Conservation (phyloP, 2,797 vertebrate genomes). For the Poecilia gillii region DNA sequence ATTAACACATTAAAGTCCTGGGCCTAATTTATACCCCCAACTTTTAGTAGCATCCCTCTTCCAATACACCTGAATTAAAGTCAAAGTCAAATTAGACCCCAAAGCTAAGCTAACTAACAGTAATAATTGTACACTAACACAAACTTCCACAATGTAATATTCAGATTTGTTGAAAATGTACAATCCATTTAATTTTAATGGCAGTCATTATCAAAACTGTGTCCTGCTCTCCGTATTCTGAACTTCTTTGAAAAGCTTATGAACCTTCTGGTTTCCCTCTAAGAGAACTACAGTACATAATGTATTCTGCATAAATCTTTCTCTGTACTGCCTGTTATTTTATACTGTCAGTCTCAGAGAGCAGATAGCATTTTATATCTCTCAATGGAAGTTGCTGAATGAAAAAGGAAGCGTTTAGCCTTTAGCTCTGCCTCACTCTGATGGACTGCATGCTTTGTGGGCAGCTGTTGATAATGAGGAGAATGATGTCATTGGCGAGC, state of each 20-base stretch:
- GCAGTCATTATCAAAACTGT: not conserved
- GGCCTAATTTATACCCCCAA: not conserved
- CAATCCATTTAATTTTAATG: not conserved
- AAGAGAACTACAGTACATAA: conserved; percentile 39
- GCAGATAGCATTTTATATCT: conserved; percentile 61
- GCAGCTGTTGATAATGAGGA: conserved; percentile 59
- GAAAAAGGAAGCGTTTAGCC: conserved; percentile 33
- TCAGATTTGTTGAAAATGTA: not conserved
- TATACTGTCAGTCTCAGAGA: conserved; percentile 37
- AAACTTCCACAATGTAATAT: not conserved
- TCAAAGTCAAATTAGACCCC: not conserved
- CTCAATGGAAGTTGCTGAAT: conserved; percentile 45
- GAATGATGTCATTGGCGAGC: conserved; percentile 76
- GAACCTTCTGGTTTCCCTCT: conserved; percentile 37
- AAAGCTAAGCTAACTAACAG: too few relatives aligned
- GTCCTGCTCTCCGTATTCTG: not conserved
- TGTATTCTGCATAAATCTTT: conserved; percentile 57
- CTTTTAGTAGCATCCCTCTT: not conserved
- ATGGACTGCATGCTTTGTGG: conserved; percentile 46
- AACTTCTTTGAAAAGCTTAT: not conserved
- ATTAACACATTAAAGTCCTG: not conserved
- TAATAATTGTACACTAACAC: too few relatives aligned
- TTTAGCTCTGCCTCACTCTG: conserved; percentile 56
- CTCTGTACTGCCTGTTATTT: conserved; percentile 54
- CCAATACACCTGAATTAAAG: not conserved